Evolutionary conservation across 92 coral and sea anemone species (phyloP).

Genomic region (Siderastrea radians): DNA sequence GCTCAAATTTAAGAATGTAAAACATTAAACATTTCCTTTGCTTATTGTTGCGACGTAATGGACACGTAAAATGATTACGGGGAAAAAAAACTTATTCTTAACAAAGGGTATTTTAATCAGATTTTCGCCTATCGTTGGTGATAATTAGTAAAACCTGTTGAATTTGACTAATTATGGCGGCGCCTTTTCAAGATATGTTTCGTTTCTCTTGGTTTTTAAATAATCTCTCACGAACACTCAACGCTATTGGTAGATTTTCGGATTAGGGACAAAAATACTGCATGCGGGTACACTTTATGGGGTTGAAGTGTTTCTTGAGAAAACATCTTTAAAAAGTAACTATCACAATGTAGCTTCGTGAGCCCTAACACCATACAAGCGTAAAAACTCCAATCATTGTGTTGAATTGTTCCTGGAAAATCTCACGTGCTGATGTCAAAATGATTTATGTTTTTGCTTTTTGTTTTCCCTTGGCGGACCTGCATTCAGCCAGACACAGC

Average conservation of each 20-base stretch:
- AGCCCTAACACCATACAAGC: not conserved
- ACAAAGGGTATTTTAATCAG: conserved; percentile 36
- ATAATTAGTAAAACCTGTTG: conserved; percentile 36
- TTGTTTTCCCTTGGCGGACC: not conserved
- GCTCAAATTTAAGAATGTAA: not conserved
- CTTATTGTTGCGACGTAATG: too few species aligned
- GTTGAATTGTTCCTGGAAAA: conserved; percentile 3
- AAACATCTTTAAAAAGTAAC: not conserved
- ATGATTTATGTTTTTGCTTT: conserved; percentile 14
- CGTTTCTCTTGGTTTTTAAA: conserved; percentile 4
- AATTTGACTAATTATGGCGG: conserved; percentile 15
- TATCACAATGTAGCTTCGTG: not conserved
- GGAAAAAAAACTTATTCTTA: not conserved
- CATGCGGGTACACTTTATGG: too few species aligned
- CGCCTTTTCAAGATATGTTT: not conserved
- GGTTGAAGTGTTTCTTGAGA: not conserved
- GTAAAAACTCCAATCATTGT: not conserved
- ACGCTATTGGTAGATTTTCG: conserved; percentile 44
- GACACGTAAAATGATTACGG: too few species aligned
- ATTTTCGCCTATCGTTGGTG: conserved; percentile 27
- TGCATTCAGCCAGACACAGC: too few species aligned
- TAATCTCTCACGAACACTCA: not conserved
- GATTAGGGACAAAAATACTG: conserved; percentile 16
- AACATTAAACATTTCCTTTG: too few species aligned
- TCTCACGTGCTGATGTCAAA: conserved; percentile 12